Conservation (phyloP, 2,113 vertebrate genomes). For the Malaclemys terrapin region DNA sequence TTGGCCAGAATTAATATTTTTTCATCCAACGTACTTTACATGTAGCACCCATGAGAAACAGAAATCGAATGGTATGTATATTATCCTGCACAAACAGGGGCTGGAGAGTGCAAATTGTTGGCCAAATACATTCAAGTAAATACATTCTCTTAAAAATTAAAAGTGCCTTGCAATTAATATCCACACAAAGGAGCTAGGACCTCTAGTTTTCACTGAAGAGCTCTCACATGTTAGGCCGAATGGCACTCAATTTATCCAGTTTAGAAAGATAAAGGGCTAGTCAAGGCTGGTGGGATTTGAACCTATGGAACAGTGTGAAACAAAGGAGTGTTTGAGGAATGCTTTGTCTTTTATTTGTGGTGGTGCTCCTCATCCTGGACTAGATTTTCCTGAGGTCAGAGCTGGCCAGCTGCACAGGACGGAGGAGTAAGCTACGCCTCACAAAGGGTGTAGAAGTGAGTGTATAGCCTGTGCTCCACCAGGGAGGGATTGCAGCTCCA, state of each 20-base stretch:
- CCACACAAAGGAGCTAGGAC: background rate
- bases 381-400: background rate
- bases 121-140: background rate
- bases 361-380: background rate
- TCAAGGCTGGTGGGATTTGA: background rate
- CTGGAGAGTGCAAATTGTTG: background rate
- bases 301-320: background rate
- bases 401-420: background rate
- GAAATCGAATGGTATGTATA: too few species aligned
- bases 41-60: too few species aligned
- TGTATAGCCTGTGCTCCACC: too few species aligned
- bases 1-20: too few species aligned
- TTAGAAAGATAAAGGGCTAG: background rate
- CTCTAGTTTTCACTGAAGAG: background rate
- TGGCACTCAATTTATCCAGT: background rate
- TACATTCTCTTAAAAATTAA: background rate
- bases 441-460: too few species aligned
- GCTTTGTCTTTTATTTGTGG: background rate
- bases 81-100: background rate
- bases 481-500: too few species aligned
- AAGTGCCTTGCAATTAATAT: background rate
- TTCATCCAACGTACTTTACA: too few species aligned
- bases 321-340: background rate
- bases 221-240: background rate
- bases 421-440: background rate